A percentile compares a stretch with the other conserved stretches of the same genome.
Conservation (phyloP, 2,797 vertebrate genomes). For the Macropus fuliginosus region DNA sequence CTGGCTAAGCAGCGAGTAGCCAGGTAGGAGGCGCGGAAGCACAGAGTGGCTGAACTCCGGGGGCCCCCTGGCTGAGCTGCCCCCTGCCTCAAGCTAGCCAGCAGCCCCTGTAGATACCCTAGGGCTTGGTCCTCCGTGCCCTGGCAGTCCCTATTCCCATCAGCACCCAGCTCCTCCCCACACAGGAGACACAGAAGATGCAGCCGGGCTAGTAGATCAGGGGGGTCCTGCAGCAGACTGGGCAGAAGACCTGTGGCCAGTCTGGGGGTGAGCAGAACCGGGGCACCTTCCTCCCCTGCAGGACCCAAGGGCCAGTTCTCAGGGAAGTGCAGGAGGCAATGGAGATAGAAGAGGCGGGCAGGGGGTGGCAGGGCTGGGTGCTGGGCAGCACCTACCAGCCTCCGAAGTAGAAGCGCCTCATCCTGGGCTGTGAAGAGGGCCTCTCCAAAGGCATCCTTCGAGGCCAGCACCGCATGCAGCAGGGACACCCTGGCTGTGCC, state of each 20-base stretch:
- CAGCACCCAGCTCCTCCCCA: conserved; percentile 86
- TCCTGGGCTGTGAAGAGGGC: conserved; percentile 93
- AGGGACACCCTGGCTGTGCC: conserved; percentile 88
- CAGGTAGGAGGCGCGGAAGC: conserved; percentile 89
- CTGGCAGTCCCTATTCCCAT: conserved; percentile 84
- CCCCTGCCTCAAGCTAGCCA: conserved; percentile 82
- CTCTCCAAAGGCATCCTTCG: conserved; percentile 92
- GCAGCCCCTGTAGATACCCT: conserved; percentile 85
- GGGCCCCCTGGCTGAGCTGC: conserved; percentile 68
- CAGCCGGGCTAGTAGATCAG: conserved; percentile 88
- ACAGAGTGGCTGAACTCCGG: conserved; percentile 85
- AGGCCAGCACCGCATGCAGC: conserved; percentile 89
- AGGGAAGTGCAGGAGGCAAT: conserved; percentile 92
- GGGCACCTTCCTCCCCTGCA: conserved; percentile 86
- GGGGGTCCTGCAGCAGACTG: conserved; percentile 88
- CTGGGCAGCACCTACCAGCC: conserved; percentile 90
- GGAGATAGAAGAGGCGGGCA: conserved; percentile 90
- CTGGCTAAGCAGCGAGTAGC: conserved; percentile 87
- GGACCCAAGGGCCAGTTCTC: conserved; percentile 92
- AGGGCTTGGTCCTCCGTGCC: conserved; percentile 83
- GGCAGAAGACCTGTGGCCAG: conserved; percentile 87
- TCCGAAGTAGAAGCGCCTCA: conserved; percentile 90
- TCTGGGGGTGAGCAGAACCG: conserved; percentile 88
- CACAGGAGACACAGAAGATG: conserved; percentile 90
- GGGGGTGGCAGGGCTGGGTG: conserved; percentile 87